Conservation (phyloP, 64 coral and sea anemone genomes). For the Stichodactyla helianthus region DNA sequence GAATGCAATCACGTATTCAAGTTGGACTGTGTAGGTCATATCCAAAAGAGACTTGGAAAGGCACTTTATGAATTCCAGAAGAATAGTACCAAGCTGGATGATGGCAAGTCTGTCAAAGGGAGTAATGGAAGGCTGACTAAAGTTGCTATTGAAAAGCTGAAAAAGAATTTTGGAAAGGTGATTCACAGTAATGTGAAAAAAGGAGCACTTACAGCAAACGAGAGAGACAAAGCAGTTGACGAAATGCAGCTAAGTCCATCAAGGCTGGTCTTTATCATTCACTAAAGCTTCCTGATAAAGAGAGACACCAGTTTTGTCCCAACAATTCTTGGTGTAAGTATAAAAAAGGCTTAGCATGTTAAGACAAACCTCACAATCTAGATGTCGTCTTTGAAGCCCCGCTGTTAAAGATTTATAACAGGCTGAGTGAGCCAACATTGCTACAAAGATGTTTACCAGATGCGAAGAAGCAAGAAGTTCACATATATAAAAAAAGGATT, state of each 20-base stretch:
- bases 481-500: too few species aligned
- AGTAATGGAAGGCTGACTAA: constrained; percentile 33
- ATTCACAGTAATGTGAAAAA: constrained; percentile 38
- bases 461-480: too few species aligned
- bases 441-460: constrained; percentile 47
- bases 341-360: constrained; percentile 34
- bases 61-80: constrained; percentile 32
- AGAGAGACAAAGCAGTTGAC: constrained; percentile 23
- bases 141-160: constrained; percentile 35
- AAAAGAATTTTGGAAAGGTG: constrained; percentile 50
- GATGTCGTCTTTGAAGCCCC: too few species aligned
- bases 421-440: constrained; percentile 13
- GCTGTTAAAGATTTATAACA: constrained; percentile 27
- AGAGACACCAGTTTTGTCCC: not conserved
- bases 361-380: constrained; percentile 38
- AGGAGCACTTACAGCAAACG: not conserved
- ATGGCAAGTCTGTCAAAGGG: constrained; percentile 46
- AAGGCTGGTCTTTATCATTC: constrained; percentile 43
- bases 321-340: constrained; percentile 44
- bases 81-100: constrained; percentile 19
- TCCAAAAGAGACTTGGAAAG: constrained; percentile 41
- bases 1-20: constrained; percentile 23
- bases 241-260: constrained; percentile 29
- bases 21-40: constrained; percentile 42
- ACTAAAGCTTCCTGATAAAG: constrained; percentile 18